Evolutionary conservation across 2,113 vertebrate species (phyloP).

Genomic region (Ochotona curzoniae): DNA sequence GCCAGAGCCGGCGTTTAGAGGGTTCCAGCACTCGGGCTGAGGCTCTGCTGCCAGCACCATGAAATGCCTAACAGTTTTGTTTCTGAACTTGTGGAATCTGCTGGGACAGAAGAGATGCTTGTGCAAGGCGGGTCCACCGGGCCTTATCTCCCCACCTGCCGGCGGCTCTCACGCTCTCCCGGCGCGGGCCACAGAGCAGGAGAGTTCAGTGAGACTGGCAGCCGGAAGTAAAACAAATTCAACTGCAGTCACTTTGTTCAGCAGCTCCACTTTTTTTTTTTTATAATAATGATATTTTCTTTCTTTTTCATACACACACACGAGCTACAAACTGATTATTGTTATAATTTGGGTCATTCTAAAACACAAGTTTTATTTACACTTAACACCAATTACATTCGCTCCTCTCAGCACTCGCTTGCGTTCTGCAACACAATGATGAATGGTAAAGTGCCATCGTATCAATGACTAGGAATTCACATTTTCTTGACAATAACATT

Average conservation of each 20-base stretch:
- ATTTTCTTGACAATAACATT: not conserved
- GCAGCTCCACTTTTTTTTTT: not conserved
- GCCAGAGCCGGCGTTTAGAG: not conserved
- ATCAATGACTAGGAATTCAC: not conserved
- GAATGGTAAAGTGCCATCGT: too few relatives aligned
- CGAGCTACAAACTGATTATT: not conserved
- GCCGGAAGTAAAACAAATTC: not conserved
- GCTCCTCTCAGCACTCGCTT: not conserved
- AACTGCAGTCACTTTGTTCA: not conserved
- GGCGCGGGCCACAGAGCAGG: not conserved
- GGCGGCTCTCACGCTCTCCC: not conserved
- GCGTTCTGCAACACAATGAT: not conserved
- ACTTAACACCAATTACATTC: not conserved
- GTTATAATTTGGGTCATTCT: not conserved
- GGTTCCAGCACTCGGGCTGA: not conserved
- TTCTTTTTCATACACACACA: not conserved
- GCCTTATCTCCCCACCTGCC: not conserved
- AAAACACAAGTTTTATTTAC: not conserved
- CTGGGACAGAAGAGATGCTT: not conserved
- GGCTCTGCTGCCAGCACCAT: not conserved
- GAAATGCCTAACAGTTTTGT: not conserved
- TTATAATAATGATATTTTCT: not conserved
- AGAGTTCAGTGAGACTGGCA: not conserved
- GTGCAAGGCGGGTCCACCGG: rapidly evolving
- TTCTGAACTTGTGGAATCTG: not conserved